Evolutionary conservation across 2,888 invertebrate genomes (phyloP), one percentile per base, ranked within the genome.

Genomic region (Temnothorax rugatulus): DNA sequence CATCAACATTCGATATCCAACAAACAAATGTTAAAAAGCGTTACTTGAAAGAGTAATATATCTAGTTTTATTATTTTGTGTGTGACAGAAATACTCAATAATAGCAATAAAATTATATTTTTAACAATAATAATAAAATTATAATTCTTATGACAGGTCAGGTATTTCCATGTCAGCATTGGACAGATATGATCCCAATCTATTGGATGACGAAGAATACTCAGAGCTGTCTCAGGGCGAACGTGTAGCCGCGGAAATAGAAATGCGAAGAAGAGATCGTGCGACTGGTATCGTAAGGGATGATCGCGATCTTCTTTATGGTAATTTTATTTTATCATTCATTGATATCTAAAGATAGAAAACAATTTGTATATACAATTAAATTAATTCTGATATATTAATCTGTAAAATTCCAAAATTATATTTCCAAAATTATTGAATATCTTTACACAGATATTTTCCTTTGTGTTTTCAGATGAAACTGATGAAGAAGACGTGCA

Each of bases 161-260:
- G 99, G n/a, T n/a, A 99, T 95, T 99, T 97, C 98, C 2, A 99
- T 99, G 97, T 98, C 99, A 54, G 99, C 97, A 52, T 95, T 99
- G 93, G 99, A 99, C 95, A 97, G 97, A 41, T 99, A 99, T 93
- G 99, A 99, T 94, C 96, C 96, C 0, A 97, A 97, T 85, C 96
- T 97, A 89, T 94, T 99, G 90, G 99, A 99, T 93, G 97, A 98
- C 87, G 97, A 97, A 4, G 98, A 98, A 66, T 99, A 98, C 92
- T 98, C 98, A 73, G 97, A 97, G 66, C 95, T 99, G 95, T 99
- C 99, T 0, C 96, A 98, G 84, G 97, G 96, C 64, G 99, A 98
- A 81, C 97, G 99, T 1, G 95, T 96, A 50, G 98, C 98, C 0
- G 99, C 99, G n/a, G 99, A 99, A 95, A 96, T 97, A 59, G 98